Conservation (phyloP, 2,888 invertebrate species). For the Camptogramma bilineatum region DNA sequence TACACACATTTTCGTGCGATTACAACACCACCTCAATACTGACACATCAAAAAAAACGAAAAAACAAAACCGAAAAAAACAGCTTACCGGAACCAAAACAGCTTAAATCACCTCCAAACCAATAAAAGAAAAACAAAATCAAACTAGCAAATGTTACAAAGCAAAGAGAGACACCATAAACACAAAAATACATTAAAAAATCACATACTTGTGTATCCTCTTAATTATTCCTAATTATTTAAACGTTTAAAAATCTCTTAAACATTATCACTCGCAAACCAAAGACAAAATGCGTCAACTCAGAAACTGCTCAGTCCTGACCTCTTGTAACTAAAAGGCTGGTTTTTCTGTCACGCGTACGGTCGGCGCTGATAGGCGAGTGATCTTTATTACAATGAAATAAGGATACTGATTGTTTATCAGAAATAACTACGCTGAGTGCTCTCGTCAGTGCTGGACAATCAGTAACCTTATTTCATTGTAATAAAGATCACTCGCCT, state of each 20-base stretch:
- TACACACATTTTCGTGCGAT: neutral
- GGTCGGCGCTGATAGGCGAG: too few relatives aligned
- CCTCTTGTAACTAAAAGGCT: too few relatives aligned
- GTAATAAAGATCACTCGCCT: too few relatives aligned
- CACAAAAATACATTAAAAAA: constrained; percentile 50
- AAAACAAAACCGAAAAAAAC: constrained; percentile 48
- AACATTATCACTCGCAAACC: constrained; percentile 72
- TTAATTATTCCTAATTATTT: constrained; percentile 47
- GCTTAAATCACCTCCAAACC: constrained; percentile 49
- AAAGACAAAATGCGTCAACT: constrained; percentile 77
- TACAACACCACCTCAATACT: constrained; percentile 46
- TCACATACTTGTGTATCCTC: constrained; percentile 80
- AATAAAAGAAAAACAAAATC: constrained; percentile 52
- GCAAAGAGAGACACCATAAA: constrained; percentile 54
- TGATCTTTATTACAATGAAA: too few relatives aligned
- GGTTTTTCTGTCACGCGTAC: too few relatives aligned
- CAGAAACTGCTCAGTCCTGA: constrained; percentile 45
- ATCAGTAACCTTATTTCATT: too few relatives aligned
- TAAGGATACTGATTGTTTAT: too few relatives aligned
- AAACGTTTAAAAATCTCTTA: constrained; percentile 37
- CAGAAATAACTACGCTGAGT: too few relatives aligned
- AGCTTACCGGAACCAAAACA: constrained; percentile 52
- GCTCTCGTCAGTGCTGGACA: too few relatives aligned
- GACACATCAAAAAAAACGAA: constrained; percentile 41
- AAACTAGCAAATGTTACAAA: constrained; percentile 69